phyloP scores from a whole-genome alignment of 2,113 vertebrate species.

The Chamaetylas fuelleborni region DNA sequence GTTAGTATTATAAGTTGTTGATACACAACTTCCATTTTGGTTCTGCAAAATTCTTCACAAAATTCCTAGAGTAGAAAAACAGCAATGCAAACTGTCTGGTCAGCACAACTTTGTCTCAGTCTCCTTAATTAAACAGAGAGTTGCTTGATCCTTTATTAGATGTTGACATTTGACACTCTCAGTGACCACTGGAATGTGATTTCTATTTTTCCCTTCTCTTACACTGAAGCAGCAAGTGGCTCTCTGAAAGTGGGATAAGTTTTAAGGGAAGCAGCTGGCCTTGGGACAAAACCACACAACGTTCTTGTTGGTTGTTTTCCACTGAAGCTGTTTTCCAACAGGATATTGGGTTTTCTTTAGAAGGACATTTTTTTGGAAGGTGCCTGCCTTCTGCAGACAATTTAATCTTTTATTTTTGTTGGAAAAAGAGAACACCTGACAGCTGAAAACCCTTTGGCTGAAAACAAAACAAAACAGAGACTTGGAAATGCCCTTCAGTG shows the following conservation, averaged over 20 bases:
- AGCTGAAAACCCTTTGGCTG: conserved; percentile 34
- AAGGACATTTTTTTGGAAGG: background rate
- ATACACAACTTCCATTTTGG: too few relatives aligned
- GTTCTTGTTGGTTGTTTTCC: conserved; percentile 13
- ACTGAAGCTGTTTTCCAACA: conserved; percentile 21
- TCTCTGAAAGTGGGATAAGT: background rate
- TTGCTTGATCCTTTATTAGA: background rate
- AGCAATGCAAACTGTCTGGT: background rate
- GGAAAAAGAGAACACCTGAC: conserved; percentile 35
- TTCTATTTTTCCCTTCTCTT: background rate
- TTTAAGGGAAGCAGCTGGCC: background rate
- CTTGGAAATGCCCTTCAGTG: background rate
- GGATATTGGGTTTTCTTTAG: conserved; percentile 48
- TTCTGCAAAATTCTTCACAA: background rate
- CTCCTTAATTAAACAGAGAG: background rate
- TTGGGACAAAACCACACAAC: background rate
- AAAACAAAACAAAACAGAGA: background rate
- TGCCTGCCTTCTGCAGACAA: conserved; percentile 11
- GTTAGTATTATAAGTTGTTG: background rate
- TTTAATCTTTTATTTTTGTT: conserved; percentile 56
- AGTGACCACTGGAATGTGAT: background rate
- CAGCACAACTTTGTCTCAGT: background rate
- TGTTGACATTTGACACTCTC: background rate
- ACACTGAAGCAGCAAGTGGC: background rate
- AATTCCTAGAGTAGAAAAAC: background rate